Conservation (phyloP, 2,888 invertebrate species). For the Eudasyphora cyanicolor region DNA sequence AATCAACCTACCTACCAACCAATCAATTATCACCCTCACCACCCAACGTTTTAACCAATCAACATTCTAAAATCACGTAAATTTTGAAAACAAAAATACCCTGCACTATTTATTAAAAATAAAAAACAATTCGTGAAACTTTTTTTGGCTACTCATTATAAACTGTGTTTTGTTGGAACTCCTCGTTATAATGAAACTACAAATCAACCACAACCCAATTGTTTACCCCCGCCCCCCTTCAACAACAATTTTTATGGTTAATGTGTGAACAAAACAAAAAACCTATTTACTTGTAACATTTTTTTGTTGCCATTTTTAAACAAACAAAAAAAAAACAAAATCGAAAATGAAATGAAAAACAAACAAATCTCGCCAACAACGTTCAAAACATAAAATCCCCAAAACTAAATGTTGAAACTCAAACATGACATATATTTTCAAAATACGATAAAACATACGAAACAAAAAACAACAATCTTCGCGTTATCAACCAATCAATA, state of each 20-base stretch:
- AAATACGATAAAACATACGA: conserved; percentile 58
- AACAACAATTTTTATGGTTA: conserved; percentile 50
- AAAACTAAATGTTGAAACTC: conserved; percentile 56
- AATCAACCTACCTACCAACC: conserved; percentile 53
- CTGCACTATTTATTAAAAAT: background rate
- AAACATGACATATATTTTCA: conserved; percentile 55
- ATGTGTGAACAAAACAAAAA: conserved; percentile 55
- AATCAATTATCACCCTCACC: conserved; percentile 49
- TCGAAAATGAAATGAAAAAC: conserved; percentile 25
- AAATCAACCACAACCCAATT: conserved; percentile 4
- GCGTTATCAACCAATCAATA: conserved; percentile 65
- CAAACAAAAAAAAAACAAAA: conserved; percentile 53
- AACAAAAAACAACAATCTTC: conserved; percentile 64
- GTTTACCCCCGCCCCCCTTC: background rate
- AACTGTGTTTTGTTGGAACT: conserved; percentile 27
- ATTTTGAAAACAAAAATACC: conserved; percentile 17
- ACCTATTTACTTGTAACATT: conserved; percentile 56
- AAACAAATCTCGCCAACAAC: conserved; percentile 42
- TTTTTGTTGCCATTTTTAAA: conserved; percentile 63
- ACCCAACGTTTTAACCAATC: conserved; percentile 12
- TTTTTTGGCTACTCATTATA: conserved; percentile 12
- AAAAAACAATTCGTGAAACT: conserved; percentile 24
- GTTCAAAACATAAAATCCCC: conserved; percentile 61
- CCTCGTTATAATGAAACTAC: conserved; percentile 21
- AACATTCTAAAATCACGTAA: conserved; percentile 18